Percentiles rank a stretch among this genome's conserved stretches.
These are phyloP conservation scores for Chaenogobius annularis DNA, from an alignment of 2,113 vertebrate genomes.

Conservation along the genomic window DNA sequence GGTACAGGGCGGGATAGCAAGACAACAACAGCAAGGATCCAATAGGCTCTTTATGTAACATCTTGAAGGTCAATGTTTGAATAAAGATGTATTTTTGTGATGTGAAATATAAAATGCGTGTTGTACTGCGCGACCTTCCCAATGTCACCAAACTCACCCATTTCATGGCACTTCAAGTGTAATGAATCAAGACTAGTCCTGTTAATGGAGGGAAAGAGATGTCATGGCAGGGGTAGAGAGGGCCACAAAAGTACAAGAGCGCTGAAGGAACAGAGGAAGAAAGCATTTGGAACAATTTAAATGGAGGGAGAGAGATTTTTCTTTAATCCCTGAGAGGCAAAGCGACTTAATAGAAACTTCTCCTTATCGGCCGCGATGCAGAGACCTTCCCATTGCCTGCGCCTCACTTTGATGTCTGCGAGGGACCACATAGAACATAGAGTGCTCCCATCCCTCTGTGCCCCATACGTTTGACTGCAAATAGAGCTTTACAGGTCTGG, in stretches of 20 bases:
- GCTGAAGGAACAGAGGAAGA: slow-evolving; percentile 38
- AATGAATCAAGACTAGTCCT: slow-evolving; percentile 17
- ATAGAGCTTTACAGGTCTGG: slow-evolving; percentile 36
- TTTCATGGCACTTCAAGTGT: slow-evolving; percentile 5
- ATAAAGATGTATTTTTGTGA: not conserved
- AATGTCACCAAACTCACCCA: not conserved
- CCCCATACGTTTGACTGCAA: slow-evolving; percentile 21
- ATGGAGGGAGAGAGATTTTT: slow-evolving; percentile 45
- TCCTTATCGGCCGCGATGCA: slow-evolving; percentile 71
- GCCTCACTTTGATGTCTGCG: slow-evolving; percentile 73
- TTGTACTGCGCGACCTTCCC: not conserved
- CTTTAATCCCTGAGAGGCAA: slow-evolving; percentile 69
- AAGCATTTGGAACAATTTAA: slow-evolving; percentile 47
- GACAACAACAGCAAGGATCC: too few species aligned
- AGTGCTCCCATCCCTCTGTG: slow-evolving; percentile 36
- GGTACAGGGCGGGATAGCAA: too few species aligned
- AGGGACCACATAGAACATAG: slow-evolving; percentile 45
- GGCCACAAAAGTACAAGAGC: slow-evolving; percentile 37
- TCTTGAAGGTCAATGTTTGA: not conserved
- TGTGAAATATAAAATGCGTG: not conserved
- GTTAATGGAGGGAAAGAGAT: slow-evolving; percentile 41
- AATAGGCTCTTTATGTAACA: not conserved
- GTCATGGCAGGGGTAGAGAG: slow-evolving; percentile 48
- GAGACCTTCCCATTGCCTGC: slow-evolving; percentile 64
- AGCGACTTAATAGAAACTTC: slow-evolving; percentile 71